Evolutionary conservation across 1,140 invertebrate species (phyloP), one percentile per base, ranked within the genome.

Genomic region (Sycophaga agraensis): DNA sequence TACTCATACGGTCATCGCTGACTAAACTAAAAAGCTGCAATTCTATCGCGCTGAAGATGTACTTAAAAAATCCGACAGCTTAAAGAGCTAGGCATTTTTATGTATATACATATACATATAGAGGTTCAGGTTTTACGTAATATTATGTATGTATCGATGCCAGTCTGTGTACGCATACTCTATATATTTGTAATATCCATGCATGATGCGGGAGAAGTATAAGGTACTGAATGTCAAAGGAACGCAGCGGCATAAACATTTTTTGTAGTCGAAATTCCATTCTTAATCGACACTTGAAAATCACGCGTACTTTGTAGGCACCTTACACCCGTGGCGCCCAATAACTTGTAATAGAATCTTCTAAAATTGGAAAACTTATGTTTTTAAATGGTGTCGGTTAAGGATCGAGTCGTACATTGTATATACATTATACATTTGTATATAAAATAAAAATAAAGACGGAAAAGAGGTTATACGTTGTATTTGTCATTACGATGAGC

Each of bases 311-410:
- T 57, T 35, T 6, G 21, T 16, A 26, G 42, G 14, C 37, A 37
- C n/a, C 26, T 4, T 31, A 4, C 14, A 37, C 9, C 19, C 40
- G 19, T n/a, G 28, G 37, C 49, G 40, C 21, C 58, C 9, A 1
- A 55, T 49, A 61, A 61, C 59, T 61, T 54, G 34, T 26, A 48
- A 61, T 61, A 49, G 51, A 61, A 61, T 61, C 43, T 61, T 48
- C 26, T 22, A 55, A 39, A 61, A 61, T 61, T 48, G 59, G 35
- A 61, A 48, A 61, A 61, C 50, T 61, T 54, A 49, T 40, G 59
- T 7, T 21, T 14, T 22, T 12, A 3, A 2, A 28, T 5, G 11
- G 31, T 40, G 51, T 54, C 43, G 59, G 48, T 54, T 48, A 51
- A 55, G 43, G 24, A 61, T 54, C 42, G 40, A 55, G 34, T 46